Evolutionary conservation across 2,113 vertebrate genomes (phyloP), one percentile per base, ranked within the genome.

Genomic region (Amazona guildingii): DNA sequence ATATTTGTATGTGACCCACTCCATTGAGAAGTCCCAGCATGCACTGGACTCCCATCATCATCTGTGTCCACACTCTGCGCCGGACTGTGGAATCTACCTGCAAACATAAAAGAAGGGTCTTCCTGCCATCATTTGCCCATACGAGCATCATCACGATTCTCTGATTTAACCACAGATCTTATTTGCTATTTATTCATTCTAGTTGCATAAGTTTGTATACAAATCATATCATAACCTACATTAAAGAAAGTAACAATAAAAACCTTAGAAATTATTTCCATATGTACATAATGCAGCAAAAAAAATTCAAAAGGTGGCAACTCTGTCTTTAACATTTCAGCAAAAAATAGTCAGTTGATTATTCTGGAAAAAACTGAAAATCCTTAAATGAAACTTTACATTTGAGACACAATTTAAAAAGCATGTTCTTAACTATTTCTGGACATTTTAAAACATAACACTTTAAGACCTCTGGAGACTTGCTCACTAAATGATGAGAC

Each of bases 21-120:
- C 97, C 97, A 97, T 20, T 97, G 96, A n/a, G 97, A 97, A 51
- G 94, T 95, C 29, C 96, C 97, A 3, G 96, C 95, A 1, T 97
- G 95, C 78, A 96, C 95, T 1, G 95, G 97, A 25, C 96, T 97
- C 43, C 97, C 97, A 3, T 97, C 97, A 69, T 97, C 97, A 20
- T 97, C 97, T 0, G 94, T 97, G 92, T 97, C 97, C 23, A 89
- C 43, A 79, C 80, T 95, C 66, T 97, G 94, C 19, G 46, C 94
- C 2, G 95, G 63, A 35, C 91, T 92, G 74, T 96, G 94, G 87
- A 95, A 97, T 75, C 93, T 91, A 3, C 95, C 97, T 97, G 79
- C 55, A 69, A 51, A 70, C 23, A 52, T 3, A 61, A 21, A 31
- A 54, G 5, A 57, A 46, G 39, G 23, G 39, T 61, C 23, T 68